Evolutionary conservation across 2,888 invertebrate genomes (phyloP).

Genomic region (Morinoia aosen): DNA sequence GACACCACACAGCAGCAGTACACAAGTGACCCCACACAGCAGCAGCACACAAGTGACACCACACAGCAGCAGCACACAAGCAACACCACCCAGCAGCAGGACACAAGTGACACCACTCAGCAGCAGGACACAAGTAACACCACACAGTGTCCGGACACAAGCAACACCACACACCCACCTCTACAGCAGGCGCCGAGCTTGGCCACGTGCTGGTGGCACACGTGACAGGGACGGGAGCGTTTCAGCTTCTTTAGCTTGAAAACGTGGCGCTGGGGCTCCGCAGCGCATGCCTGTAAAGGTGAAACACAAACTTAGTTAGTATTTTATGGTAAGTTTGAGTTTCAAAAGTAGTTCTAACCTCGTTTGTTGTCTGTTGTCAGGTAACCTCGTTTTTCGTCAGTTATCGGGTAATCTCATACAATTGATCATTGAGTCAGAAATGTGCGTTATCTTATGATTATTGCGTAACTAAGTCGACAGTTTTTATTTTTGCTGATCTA

Average conservation of each 20-base stretch:
- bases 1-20: not conserved
- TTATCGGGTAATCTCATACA: too few species aligned
- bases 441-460: too few species aligned
- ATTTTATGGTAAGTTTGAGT: not conserved
- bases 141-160: too few species aligned
- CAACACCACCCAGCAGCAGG: not conserved
- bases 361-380: too few species aligned
- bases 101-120: not conserved
- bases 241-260: constrained; percentile 83
- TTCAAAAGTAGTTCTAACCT: too few species aligned
- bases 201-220: constrained; percentile 83
- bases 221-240: constrained; percentile 83
- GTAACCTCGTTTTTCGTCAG: too few species aligned
- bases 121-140: not conserved
- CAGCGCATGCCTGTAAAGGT: constrained; percentile 59
- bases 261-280: constrained; percentile 74
- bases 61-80: not conserved
- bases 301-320: not conserved
- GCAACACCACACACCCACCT: constrained; percentile 75
- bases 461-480: too few species aligned
- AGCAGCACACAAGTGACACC: not conserved
- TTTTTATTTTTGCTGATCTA: too few species aligned
- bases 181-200: constrained; percentile 83
- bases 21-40: not conserved
- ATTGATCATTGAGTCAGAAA: too few species aligned